Percentiles rank a stretch among this genome's conserved stretches.
Evolutionary conservation across 2,797 vertebrate genomes (phyloP).

Genomic region (Periophthalmus magnuspinnatus): DNA sequence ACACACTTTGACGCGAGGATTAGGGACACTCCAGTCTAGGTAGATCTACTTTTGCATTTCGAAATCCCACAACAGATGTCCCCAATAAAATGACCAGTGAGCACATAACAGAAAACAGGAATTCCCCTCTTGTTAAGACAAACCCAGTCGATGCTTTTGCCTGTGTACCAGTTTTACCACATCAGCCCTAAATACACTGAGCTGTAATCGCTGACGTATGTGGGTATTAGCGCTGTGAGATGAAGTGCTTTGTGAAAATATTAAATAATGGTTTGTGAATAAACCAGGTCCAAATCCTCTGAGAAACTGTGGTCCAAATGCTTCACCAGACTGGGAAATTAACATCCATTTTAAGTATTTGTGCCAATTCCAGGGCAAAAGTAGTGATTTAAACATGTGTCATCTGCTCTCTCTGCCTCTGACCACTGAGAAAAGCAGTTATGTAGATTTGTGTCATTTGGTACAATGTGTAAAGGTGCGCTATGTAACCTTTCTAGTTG

Average conservation of each 20-base stretch:
- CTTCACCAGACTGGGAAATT: constrained; percentile 14
- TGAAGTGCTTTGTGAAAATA: constrained; percentile 51
- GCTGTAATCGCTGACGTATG: constrained; percentile 43
- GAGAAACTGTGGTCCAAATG: constrained; percentile 29
- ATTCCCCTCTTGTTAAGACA: not conserved
- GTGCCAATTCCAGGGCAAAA: too few species aligned
- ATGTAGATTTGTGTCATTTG: too few species aligned
- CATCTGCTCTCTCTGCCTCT: too few species aligned
- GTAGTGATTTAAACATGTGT: too few species aligned
- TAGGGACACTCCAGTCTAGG: not conserved
- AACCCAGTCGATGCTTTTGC: not conserved
- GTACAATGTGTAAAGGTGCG: too few species aligned
- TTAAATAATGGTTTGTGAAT: constrained; percentile 53
- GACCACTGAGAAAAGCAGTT: too few species aligned
- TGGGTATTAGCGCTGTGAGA: constrained; percentile 53
- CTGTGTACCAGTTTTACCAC: constrained; percentile 21
- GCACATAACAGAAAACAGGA: not conserved
- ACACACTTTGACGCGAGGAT: not conserved
- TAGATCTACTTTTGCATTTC: not conserved
- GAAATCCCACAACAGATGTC: not conserved
- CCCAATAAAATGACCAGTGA: not conserved
- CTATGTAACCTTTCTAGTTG: too few species aligned
- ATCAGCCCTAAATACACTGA: constrained; percentile 32
- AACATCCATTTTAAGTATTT: too few species aligned
- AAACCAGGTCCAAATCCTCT: constrained; percentile 14